Base-by-base conservation (phyloP, 2,888 invertebrate species). In the Boloria euphrosyne region DNA sequence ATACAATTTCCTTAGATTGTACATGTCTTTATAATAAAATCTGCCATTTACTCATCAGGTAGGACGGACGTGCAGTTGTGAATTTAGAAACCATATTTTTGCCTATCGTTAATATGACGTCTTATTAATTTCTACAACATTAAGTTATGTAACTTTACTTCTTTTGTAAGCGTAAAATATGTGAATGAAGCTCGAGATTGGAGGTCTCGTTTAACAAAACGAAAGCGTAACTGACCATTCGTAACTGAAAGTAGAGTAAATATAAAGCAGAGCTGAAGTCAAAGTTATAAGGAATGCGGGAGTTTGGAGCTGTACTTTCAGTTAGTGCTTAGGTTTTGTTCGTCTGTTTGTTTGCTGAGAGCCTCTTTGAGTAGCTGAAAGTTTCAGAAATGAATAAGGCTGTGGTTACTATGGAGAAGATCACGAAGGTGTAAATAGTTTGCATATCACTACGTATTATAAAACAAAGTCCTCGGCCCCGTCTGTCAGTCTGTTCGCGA, bases 311-410 rank as follows among this genome's bases (percentile, higher is more conserved):
- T 22, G 47, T 38, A 49, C 47, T 59, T 59, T 38, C 6, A 50
- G 59, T 59, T 50, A 31, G 49, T 17, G 59, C 59, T 59, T 59
- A 59, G 59, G 49, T 46, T 59, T 59, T 59, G 59, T 59, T 59
- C 59, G 59, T 59, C 49, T 59, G 59, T 59, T 17, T 59, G 59
- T 59, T 50, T 47, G 46, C 22, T 22, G 59, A 59, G 49, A 59
- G 49, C 31, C 59, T 59, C 59, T 49, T 59, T 49, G 49, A 49
- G 59, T 7, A 38, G 59, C n/a, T 53, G 53, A 57, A 57, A 57
- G 46, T 57, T 57, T 57, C 57, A 46, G 59, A 27, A 49, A 49
- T 49, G 31, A 59, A 59, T 59, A 27, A 59, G 59, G 59, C 13
- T 17, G 31, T 17, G 57, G 57, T 46, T 22, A 46, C 46, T 27